Base-by-base conservation (phyloP, 2,888 invertebrate species). In the Platycheirus albimanus region DNA sequence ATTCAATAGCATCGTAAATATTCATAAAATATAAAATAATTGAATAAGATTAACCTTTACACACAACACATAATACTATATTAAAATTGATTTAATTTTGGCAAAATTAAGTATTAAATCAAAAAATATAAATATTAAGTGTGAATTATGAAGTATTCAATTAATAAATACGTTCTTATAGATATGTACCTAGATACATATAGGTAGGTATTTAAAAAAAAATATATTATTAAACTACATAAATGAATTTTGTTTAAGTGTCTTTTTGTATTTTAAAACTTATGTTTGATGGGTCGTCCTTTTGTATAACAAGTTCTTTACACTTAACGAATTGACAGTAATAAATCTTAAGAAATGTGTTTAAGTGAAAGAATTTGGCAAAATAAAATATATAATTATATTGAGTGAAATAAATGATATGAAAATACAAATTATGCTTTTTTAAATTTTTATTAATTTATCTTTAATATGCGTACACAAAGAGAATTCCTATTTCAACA, bases 171-270 rank as follows among this genome's bases (percentile, higher is more conserved):
- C 11, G n/a, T 38, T 67, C 38, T 41, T 70, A 49, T 30, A 43
- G 28, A 78, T 28, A 15, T 8, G 17, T 19, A 43, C 38, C 10
- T 49, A 51, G 10, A 52, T 17, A 30, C 1, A 66, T n/a, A n/a
- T n/a, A n/a, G n/a, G n/a, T 56, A 45, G 38, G 19, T 24, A 24
- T 11, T 69, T 20, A 19, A n/a, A 24, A 45, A 51, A 58, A 61
- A 49, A 54, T 61, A 52, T 45, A 66, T 38, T 41, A 47, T 30
- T 47, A 54, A 56, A 36, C 13, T 3, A 54, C 45, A 49, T 67
- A 71, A 75, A 64, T 75, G 64, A 81, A 76, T 77, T 77, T 81
- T 30, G 41, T 67, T 76, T 81, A 81, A 81, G 81, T 77, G 81
- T 81, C 71, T 76, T 75, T 80, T 80, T 81, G 63, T 81, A 81